A percentile compares a stretch with the other conserved stretches of the same genome.
These are phyloP conservation scores for Stichopus chloronotus DNA, from an alignment of 35 echinoderm and acorn worm genomes.

Conservation along the genomic window DNA sequence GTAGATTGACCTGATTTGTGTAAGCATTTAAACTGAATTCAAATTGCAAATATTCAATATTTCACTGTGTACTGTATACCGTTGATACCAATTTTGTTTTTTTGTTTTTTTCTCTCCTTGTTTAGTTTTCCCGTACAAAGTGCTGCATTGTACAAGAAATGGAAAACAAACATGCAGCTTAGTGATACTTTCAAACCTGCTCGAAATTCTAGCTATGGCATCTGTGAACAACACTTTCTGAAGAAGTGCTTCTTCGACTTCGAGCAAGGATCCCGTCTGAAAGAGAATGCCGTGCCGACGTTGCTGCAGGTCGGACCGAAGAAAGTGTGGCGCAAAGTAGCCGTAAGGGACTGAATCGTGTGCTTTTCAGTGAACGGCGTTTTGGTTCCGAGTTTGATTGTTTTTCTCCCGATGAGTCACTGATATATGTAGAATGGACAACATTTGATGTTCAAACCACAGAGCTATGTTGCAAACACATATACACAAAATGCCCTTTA, in stretches of 20 bases:
- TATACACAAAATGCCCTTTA: too few species aligned
- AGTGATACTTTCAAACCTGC: background rate
- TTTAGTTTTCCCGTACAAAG: constrained; percentile 19
- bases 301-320: constrained; percentile 13
- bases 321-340: constrained; percentile 33
- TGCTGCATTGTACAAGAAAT: background rate
- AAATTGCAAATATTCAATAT: too few species aligned
- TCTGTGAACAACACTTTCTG: constrained; percentile 54
- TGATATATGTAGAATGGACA: background rate
- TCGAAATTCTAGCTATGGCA: background rate
- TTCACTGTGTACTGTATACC: too few species aligned
- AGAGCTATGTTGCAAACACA: too few species aligned
- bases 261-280: constrained; percentile 20
- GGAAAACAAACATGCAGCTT: constrained; percentile 48
- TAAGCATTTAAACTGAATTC: too few species aligned
- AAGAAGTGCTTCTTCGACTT: constrained; percentile 46
- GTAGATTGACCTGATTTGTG: too few species aligned
- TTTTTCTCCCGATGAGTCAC: too few species aligned
- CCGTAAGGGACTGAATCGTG: constrained; percentile 11
- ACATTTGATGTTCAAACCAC: background rate
- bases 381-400: background rate
- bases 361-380: background rate
- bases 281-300: constrained; percentile 39
- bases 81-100: background rate
- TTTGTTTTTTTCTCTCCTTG: background rate